Base-by-base conservation (phyloP, 2,113 vertebrate species). In the Tichodroma muraria region DNA sequence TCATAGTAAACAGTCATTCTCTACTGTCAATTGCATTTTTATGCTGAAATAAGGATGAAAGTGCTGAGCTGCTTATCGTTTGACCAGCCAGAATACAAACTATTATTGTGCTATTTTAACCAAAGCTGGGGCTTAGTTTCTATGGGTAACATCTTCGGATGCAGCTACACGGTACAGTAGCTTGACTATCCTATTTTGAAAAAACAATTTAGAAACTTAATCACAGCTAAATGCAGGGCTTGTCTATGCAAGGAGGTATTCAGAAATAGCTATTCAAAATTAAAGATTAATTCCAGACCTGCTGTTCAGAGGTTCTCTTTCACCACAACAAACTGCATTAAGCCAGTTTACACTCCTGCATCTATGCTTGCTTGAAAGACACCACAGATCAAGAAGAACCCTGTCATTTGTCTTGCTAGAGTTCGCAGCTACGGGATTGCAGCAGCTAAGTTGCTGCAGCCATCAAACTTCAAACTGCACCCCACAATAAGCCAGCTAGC, bases 1-100 rank as follows among this genome's bases (percentile, higher is more conserved):
- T 88, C 65, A 85, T 87, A 95, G 91, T 93, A 80, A 94, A 91
- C 81, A 95, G 53, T 66, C 87, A 85, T 89, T 95, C 83, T 92
- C 65, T 84, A 80, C 88, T 89, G 83, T 84, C 73, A 8, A 80
- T 80, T 88, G 76, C 71, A 92, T 94, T 95, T 95, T 93, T 88
- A 80, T 83, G 80, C 73, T 82, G 80, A 88, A 95, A 95, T 83
- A 92, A 87, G 59, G 90, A 94, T 94, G 75, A 87, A 90, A 95
- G 86, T 66, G 79, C 52, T 85, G 76, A 89, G 89, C 78, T 71
- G 65, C 84, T 95, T 81, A 92, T 82, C 85, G 6, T 95, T 61
- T 93, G 90, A 76, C 91, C 88, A 90, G 70, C 53, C 90, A 94
- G 82, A 93, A 92, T 80, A 60, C 89, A 89, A 91, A 83, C 77